A percentile compares a stretch with the other conserved stretches of the same genome.
These are phyloP conservation scores for Caenorhabditis latens DNA, from an alignment of 1,140 invertebrate species.

Conservation along the genomic window DNA sequence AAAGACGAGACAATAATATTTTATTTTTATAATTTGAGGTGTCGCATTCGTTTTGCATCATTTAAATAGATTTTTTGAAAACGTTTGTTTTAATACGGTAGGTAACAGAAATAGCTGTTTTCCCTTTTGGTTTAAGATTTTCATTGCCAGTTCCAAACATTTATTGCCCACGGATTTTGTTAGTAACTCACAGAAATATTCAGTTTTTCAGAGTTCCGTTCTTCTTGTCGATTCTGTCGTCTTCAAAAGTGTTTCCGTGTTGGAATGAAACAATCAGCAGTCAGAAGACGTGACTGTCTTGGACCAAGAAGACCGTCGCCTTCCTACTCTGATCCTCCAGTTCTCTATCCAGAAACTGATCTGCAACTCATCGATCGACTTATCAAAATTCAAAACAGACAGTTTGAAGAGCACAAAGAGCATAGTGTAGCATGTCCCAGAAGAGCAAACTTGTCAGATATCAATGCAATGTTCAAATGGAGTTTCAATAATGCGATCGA, in stretches of 20 bases:
- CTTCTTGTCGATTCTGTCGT: slow-evolving; percentile 10
- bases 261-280: slow-evolving; percentile 32
- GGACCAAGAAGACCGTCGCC: neutral
- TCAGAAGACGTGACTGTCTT: slow-evolving; percentile 16
- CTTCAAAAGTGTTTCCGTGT: neutral
- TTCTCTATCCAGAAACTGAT: neutral
- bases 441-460: neutral
- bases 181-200: too few relatives aligned
- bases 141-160: too few relatives aligned
- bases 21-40: too few relatives aligned
- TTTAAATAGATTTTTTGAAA: too few relatives aligned
- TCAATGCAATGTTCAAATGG: slow-evolving; percentile 23
- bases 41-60: too few relatives aligned
- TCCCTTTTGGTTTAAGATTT: too few relatives aligned
- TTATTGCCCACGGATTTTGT: too few relatives aligned
- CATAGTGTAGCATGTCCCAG: neutral
- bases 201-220: slow-evolving; percentile 17
- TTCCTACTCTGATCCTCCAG: neutral
- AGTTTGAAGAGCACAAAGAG: neutral
- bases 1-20: too few relatives aligned
- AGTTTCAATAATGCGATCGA: slow-evolving; percentile 1
- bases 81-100: too few relatives aligned
- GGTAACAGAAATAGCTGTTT: too few relatives aligned
- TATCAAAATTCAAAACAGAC: neutral
- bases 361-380: neutral